A percentile compares a stretch with the other conserved stretches of the same genome.
Conservation (phyloP, 2,797 vertebrate genomes). For the Sebastes cheni region DNA sequence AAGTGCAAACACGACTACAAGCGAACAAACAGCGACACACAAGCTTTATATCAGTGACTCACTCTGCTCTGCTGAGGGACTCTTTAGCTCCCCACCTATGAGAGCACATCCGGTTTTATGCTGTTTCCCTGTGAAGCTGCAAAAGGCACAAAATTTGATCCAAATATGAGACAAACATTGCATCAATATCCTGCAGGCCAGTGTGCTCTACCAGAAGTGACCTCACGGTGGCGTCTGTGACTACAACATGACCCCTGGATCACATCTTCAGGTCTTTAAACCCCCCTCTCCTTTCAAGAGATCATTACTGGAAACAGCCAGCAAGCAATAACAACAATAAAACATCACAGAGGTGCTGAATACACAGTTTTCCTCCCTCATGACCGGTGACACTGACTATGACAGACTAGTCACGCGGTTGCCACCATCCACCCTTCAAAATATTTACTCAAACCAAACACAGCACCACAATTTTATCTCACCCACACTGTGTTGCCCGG, state of each 20-base stretch:
- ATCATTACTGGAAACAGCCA: constrained; percentile 17
- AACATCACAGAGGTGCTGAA: background rate
- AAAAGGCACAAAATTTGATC: background rate
- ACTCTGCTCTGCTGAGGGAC: background rate
- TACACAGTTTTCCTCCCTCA: background rate
- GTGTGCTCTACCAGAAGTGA: background rate
- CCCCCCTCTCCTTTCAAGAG: background rate
- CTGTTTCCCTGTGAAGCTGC: background rate
- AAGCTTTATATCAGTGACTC: constrained; percentile 6
- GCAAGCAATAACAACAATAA: constrained; percentile 22
- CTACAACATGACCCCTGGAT: constrained; percentile 4
- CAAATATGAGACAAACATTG: background rate
- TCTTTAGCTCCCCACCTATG: background rate
- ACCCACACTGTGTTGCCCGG: constrained; percentile 65
- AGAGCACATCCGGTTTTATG: background rate
- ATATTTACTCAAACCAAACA: constrained; percentile 79
- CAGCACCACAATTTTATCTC: constrained; percentile 56
- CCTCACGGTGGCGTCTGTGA: constrained; percentile 57
- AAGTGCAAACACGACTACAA: background rate
- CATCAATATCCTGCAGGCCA: background rate
- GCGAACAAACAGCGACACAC: background rate
- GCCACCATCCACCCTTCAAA: constrained; percentile 50
- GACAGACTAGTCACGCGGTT: constrained; percentile 26
- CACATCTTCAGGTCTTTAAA: background rate
- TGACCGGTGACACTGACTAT: constrained; percentile 8